Evolutionary conservation across 2,797 vertebrate genomes (phyloP).

Genomic region (Tapera naevia): DNA sequence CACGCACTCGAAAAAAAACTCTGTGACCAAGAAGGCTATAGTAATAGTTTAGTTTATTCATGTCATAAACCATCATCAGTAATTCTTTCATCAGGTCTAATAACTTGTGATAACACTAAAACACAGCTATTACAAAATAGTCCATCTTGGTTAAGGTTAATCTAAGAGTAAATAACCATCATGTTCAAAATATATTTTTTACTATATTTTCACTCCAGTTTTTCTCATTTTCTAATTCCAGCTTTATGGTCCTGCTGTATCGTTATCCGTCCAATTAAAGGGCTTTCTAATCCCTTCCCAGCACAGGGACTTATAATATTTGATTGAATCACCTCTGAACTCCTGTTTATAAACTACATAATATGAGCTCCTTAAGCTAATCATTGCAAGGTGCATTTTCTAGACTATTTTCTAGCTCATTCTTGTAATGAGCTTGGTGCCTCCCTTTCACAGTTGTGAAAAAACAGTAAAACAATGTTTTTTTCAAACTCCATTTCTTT

Average conservation of each 20-base stretch:
- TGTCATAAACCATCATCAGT: background rate
- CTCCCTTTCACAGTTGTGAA: background rate
- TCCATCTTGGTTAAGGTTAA: background rate
- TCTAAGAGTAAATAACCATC: background rate
- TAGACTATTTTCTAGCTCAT: background rate
- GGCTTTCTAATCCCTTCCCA: background rate
- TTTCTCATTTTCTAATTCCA: background rate
- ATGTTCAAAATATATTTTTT: background rate
- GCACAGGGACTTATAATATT: background rate
- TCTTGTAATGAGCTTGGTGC: background rate
- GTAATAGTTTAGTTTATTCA: background rate
- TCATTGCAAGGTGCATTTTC: background rate
- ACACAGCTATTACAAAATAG: background rate
- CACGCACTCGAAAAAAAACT: background rate
- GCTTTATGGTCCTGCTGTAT: background rate
- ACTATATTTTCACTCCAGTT: background rate
- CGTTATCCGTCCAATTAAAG: background rate
- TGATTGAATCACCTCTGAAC: background rate
- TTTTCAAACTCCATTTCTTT: background rate
- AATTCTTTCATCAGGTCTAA: background rate
- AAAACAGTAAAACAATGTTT: background rate
- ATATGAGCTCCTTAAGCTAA: background rate
- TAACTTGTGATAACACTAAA: background rate
- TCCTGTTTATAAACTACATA: background rate
- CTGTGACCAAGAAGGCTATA: background rate